Evolutionary conservation across 2,797 vertebrate species (phyloP).

Genomic region (Muscicapa striata): DNA sequence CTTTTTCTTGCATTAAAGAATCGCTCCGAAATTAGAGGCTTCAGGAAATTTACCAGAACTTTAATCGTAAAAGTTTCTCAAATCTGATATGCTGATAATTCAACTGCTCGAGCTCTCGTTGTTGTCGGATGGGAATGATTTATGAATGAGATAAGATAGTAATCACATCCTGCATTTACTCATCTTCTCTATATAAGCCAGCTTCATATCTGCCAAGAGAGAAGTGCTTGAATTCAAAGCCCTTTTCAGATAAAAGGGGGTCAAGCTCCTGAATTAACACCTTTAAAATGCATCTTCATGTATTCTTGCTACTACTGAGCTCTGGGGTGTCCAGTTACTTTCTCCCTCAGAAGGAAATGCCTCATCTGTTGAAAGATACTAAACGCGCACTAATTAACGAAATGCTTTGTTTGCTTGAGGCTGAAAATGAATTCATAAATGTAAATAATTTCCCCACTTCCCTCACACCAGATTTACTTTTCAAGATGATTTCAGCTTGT

Average conservation of each 20-base stretch:
- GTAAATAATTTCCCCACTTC: neutral
- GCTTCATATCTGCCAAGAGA: neutral
- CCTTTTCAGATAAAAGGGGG: neutral
- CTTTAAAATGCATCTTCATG: neutral
- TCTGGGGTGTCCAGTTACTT: neutral
- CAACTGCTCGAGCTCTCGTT: neutral
- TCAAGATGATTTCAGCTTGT: neutral
- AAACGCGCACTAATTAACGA: neutral
- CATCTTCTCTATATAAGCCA: slow-evolving; percentile 27
- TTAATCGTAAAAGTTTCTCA: neutral
- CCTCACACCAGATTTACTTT: neutral
- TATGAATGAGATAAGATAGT: slow-evolving; percentile 34
- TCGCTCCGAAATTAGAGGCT: neutral
- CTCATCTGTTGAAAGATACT: neutral
- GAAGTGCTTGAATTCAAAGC: neutral
- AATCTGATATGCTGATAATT: neutral
- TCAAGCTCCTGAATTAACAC: neutral
- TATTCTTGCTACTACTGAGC: neutral
- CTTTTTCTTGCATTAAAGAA: neutral
- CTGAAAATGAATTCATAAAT: rapidly evolving
- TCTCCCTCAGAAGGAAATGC: neutral
- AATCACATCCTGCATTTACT: slow-evolving; percentile 11
- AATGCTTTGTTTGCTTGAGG: slow-evolving; percentile 1
- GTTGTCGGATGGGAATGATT: neutral
- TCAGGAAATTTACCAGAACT: neutral